Conservation (phyloP, 2,888 invertebrate species). For the Oxyteleia sp. region DNA sequence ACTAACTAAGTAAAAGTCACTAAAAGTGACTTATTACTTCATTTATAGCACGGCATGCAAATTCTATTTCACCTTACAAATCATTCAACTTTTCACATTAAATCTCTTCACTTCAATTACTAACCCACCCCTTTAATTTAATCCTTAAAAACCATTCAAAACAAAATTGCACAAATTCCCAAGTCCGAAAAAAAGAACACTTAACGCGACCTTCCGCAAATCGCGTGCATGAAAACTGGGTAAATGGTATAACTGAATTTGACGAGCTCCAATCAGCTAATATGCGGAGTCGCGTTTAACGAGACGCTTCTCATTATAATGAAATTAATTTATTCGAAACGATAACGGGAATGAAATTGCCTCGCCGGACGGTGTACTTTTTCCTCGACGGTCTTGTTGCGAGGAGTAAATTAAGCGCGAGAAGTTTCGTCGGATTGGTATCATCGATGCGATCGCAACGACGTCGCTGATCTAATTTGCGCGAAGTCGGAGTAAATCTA, state of each 20-base stretch:
- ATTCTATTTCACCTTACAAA: too few relatives aligned
- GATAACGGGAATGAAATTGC: conserved; percentile 3
- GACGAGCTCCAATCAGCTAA: conserved; percentile 47
- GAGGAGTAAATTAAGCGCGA: background rate
- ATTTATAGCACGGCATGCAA: too few relatives aligned
- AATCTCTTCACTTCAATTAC: too few relatives aligned
- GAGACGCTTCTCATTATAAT: conserved; percentile 20
- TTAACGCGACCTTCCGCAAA: conserved; percentile 43
- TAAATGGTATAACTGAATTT: conserved; percentile 40
- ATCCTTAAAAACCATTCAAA: conserved; percentile 83
- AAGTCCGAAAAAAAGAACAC: conserved; percentile 87
- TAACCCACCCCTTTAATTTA: too few relatives aligned
- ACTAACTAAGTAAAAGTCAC: too few relatives aligned
- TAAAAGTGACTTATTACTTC: too few relatives aligned
- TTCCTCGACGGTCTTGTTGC: background rate
- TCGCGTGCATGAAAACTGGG: conserved; percentile 40
- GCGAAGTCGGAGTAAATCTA: background rate
- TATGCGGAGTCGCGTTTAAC: conserved; percentile 25
- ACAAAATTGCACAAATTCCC: conserved; percentile 87
- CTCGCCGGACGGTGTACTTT: too few relatives aligned
- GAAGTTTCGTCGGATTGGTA: background rate
- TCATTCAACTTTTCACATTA: too few relatives aligned
- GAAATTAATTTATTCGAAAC: conserved; percentile 10
- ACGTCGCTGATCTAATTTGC: background rate
- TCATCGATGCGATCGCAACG: background rate